Conservation (phyloP, 1,140 invertebrate species). For the Periplaneta americana region DNA sequence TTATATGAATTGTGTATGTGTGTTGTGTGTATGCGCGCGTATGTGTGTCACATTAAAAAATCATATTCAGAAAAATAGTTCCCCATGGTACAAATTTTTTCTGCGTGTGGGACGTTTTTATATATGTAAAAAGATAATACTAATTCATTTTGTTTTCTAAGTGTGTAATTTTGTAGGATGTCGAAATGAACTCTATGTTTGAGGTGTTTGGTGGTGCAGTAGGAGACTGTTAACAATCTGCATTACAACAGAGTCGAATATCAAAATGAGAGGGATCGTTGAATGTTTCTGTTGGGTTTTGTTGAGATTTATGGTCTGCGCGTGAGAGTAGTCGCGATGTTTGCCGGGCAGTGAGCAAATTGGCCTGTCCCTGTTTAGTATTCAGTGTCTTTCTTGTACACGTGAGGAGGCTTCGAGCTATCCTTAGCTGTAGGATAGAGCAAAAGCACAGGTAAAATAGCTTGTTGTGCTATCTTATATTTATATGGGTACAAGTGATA, state of each 20-base stretch:
- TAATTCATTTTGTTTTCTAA: constrained; percentile 7
- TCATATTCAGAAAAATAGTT: neutral
- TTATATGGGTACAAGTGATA: constrained; percentile 13
- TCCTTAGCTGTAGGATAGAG: neutral
- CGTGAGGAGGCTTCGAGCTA: neutral
- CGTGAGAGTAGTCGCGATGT: neutral
- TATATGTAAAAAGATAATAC: constrained; percentile 9
- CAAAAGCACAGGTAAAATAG: neutral
- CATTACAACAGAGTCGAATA: neutral
- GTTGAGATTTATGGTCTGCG: constrained; percentile 5
- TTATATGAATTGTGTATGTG: neutral
- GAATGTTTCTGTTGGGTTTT: constrained; percentile 6
- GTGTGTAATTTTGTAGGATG: neutral
- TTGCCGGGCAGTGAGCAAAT: neutral
- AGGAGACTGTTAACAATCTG: neutral
- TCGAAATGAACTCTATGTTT: neutral
- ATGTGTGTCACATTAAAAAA: neutral
- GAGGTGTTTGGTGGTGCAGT: neutral
- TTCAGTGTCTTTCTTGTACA: neutral
- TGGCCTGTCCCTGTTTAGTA: neutral
- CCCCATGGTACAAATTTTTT: constrained; percentile 16
- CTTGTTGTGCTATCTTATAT: constrained; percentile 12
- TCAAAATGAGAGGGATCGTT: neutral
- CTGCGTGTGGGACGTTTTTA: constrained; percentile 1
- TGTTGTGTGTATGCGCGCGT: neutral